Base-by-base conservation (phyloP, 2,888 invertebrate genomes). In the Pristionchus japonicus region DNA sequence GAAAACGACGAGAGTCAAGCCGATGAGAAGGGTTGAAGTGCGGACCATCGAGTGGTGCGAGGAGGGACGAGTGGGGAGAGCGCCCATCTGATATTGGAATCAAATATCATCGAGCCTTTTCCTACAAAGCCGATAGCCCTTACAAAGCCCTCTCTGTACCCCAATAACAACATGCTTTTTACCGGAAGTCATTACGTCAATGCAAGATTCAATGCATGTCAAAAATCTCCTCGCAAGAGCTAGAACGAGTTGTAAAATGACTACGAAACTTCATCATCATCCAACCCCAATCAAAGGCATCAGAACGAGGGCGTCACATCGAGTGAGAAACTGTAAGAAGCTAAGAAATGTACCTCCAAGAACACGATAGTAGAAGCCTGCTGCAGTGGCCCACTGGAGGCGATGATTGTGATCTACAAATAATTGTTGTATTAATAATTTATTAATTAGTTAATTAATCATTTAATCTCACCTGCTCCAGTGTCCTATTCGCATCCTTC, bases 1-100 rank as follows among this genome's bases (percentile, higher is more conserved):
- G 80, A 94, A 90, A 27, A 94, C 89, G 3, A 98, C 95, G 91
- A 98, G 97, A 64, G 97, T 96, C 0, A 97, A 97, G 0, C 97
- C 97, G 90, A 97, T 97, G 20, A 95, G 92, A 0, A 97, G 96
- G 7, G 77, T 89, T 70, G 20, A 90, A 84, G n/a, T 89, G 89
- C 82, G 52, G 11, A 49, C 77, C 88, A n/a, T 88, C 89, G 57
- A 89, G 96, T 27, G 98, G 96, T 4, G 93, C 91, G 43, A 97
- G 49, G 84, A 90, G 87, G 47, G 89, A 89, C 67, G 67, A 40
- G 86, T 47, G 40, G 83, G 80, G 23, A 80, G 20, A 64, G 64
- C 64, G 20, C 90, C 91, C 34, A 92, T 90, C 89, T 91, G 34
- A 7, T 64, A 31, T n/a, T n/a, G n/a, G n/a, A n/a, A n/a, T n/a